Conservation (phyloP, 2,888 invertebrate genomes). For the Poecilus cupreus region DNA sequence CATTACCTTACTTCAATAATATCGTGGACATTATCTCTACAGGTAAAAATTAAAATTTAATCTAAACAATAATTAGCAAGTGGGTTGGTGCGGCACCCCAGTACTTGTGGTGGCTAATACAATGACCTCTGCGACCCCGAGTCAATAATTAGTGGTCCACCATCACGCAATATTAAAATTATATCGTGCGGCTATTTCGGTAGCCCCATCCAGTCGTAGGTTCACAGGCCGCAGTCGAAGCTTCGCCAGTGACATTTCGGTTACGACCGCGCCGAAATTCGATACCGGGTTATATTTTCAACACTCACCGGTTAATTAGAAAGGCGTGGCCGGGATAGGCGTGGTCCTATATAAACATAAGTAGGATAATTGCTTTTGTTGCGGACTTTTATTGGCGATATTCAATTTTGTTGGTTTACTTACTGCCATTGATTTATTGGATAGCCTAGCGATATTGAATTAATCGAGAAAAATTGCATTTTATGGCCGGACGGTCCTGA, state of each 20-base stretch:
- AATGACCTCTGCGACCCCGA: conserved; percentile 25
- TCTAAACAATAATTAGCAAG: conserved; percentile 28
- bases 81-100: background rate
- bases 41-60: conserved; percentile 23
- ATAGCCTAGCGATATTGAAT: background rate
- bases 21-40: background rate
- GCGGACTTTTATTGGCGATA: background rate
- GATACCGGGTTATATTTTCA: conserved; percentile 20
- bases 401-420: background rate
- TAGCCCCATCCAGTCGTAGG: background rate
- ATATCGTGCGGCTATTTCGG: conserved; percentile 39
- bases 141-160: conserved; percentile 45
- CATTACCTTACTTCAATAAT: background rate
- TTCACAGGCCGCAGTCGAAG: background rate
- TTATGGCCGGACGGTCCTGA: too few relatives aligned
- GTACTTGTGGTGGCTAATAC: conserved; percentile 10
- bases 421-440: conserved; percentile 3
- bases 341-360: conserved; percentile 37
- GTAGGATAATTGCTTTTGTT: conserved; percentile 28
- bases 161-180: conserved; percentile 55
- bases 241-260: conserved; percentile 3
- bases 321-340: conserved; percentile 28
- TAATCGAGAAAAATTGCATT: too few relatives aligned
- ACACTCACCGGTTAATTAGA: conserved; percentile 29
- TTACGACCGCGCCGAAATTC: conserved; percentile 13